These are phyloP conservation scores for Melinaea marsaeus DNA, from an alignment of 2,888 invertebrate species.

Conservation along the genomic window DNA sequence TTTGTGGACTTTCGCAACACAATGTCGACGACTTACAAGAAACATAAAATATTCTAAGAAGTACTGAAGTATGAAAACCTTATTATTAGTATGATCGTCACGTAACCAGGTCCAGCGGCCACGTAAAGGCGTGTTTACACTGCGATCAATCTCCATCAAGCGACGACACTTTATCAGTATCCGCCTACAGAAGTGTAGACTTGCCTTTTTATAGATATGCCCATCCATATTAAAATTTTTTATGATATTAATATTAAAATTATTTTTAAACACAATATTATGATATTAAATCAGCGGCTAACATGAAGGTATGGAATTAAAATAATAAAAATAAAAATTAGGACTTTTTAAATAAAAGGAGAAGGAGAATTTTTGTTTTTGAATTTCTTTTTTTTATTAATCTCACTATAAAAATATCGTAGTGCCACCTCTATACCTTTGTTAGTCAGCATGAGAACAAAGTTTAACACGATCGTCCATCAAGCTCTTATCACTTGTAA, in stretches of 20 bases:
- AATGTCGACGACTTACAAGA: not conserved
- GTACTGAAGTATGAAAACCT: constrained; percentile 6
- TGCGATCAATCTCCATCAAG: constrained; percentile 72
- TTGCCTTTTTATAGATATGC: constrained; percentile 26
- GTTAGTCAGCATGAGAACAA: constrained; percentile 48
- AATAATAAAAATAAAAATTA: not conserved
- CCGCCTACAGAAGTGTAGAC: constrained; percentile 53
- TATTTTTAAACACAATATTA: not conserved
- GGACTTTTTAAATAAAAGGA: no score
- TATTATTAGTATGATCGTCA: constrained; percentile 36
- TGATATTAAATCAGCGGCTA: not conserved
- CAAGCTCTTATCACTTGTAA: constrained; percentile 68
- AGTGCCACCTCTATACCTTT: constrained; percentile 40
- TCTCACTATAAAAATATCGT: not conserved
- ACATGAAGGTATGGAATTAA: not conserved
- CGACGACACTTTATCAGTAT: constrained; percentile 64
- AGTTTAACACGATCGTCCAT: constrained; percentile 67
- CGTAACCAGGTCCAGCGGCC: constrained; percentile 57
- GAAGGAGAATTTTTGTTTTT: no score
- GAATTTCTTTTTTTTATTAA: not conserved
- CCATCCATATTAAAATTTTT: not conserved
- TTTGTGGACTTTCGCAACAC: no score
- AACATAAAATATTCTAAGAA: constrained; percentile 3
- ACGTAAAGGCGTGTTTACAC: constrained; percentile 67
- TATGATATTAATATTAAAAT: not conserved